A percentile compares a stretch with the other conserved stretches of the same genome.
Evolutionary conservation across 2,888 invertebrate species (phyloP).

Genomic region (Poecilobothrus nobilitatus): DNA sequence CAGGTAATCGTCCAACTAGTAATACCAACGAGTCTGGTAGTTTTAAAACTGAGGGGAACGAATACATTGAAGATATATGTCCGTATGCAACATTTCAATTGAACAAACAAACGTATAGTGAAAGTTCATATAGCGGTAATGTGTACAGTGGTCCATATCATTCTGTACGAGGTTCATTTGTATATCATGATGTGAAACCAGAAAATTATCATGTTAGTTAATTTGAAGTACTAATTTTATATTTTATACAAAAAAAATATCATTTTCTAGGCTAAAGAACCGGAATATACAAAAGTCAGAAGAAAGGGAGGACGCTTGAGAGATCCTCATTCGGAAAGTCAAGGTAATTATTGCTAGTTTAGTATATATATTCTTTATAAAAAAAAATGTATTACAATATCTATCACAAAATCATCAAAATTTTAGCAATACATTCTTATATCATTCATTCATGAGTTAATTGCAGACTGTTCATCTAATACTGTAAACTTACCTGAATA

Average conservation of each 20-base stretch:
- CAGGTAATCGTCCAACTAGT: constrained; percentile 43
- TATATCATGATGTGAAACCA: constrained; percentile 80
- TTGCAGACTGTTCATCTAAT: no score
- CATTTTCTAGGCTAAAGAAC: constrained; percentile 52
- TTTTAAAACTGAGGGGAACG: constrained; percentile 50
- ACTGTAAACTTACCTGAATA: no score
- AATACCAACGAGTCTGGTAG: constrained; percentile 49
- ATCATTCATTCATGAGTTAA: no score
- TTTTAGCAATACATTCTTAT: no score
- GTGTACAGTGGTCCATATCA: constrained; percentile 81
- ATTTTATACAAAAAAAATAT: neutral
- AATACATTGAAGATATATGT: constrained; percentile 88
- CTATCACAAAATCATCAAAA: no score
- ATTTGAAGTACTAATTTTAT: constrained; percentile 17
- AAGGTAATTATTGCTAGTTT: constrained; percentile 51
- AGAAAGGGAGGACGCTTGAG: constrained; percentile 71
- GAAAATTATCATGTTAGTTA: constrained; percentile 42
- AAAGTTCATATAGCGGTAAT: constrained; percentile 84
- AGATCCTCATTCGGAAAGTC: constrained; percentile 75
- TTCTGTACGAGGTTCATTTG: constrained; percentile 76
- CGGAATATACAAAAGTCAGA: constrained; percentile 73
- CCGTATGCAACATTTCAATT: constrained; percentile 89
- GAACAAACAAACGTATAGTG: constrained; percentile 76
- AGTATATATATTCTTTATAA: constrained; percentile 20
- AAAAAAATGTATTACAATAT: neutral